Conservation (phyloP, 92 coral and sea anemone genomes). For the Micromussa lordhowensis region DNA sequence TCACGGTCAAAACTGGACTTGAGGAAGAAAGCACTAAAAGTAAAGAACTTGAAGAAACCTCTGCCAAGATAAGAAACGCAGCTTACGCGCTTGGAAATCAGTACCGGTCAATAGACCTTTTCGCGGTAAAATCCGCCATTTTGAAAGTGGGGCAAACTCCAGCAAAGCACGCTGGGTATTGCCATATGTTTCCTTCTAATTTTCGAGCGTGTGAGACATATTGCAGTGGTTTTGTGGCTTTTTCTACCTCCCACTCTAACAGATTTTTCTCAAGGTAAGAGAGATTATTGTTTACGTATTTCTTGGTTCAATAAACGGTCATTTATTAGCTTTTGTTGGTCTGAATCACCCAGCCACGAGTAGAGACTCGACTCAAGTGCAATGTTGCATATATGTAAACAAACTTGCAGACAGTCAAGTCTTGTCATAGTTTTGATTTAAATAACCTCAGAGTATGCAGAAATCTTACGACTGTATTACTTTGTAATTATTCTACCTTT, state of each 20-base stretch:
- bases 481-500: conserved; percentile 7
- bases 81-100: too few relatives aligned
- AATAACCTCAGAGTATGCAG: background rate
- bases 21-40: too few relatives aligned
- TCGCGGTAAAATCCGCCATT: too few relatives aligned
- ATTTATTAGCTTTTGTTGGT: conserved; percentile 7
- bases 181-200: background rate
- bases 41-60: too few relatives aligned
- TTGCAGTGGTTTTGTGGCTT: too few relatives aligned
- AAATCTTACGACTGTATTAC: background rate
- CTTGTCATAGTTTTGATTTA: conserved; percentile 16
- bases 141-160: too few relatives aligned
- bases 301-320: conserved; percentile 1
- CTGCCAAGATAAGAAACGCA: too few relatives aligned
- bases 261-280: conserved; percentile 4
- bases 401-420: conserved; percentile 6
- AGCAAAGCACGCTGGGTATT: too few relatives aligned
- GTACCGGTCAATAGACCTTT: too few relatives aligned
- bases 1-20: too few relatives aligned
- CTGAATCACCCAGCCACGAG: conserved; percentile 5
- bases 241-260: conserved; percentile 3
- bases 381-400: conserved; percentile 13
- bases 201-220: too few relatives aligned
- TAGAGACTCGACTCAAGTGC: conserved; percentile 5
- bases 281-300: background rate